Percentiles rank a stretch among this genome's conserved stretches.
Conservation (phyloP, 1,140 invertebrate species). For the Pseudomyrmex sp. region DNA sequence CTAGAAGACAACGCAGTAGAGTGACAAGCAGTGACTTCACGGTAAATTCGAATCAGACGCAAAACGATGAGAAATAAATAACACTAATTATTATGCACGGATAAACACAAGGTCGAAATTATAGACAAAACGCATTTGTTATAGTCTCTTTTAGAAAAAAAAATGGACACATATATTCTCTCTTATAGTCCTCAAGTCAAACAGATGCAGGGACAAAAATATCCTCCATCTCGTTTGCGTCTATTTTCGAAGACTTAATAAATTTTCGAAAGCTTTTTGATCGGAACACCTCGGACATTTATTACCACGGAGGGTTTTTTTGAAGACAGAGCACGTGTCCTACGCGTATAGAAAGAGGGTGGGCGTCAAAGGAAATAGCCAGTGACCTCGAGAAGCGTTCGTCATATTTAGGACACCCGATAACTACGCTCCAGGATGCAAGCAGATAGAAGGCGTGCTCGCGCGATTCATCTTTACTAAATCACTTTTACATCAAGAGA, state of each 20-base stretch:
- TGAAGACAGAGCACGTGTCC: slow-evolving; percentile 64
- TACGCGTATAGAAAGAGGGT: slow-evolving; percentile 56
- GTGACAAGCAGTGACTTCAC: too few species aligned
- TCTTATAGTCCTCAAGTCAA: not conserved
- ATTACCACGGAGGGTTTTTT: slow-evolving; percentile 42
- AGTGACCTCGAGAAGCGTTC: slow-evolving; percentile 81
- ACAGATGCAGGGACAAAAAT: not conserved
- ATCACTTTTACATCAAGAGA: slow-evolving; percentile 36
- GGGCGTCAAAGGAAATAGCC: slow-evolving; percentile 82
- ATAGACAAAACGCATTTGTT: too few species aligned
- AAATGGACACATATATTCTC: not conserved
- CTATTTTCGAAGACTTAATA: slow-evolving; percentile 1
- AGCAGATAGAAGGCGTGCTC: slow-evolving; percentile 78
- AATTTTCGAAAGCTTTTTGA: slow-evolving; percentile 26
- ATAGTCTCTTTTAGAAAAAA: too few species aligned
- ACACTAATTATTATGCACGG: too few species aligned
- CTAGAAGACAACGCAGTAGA: not conserved
- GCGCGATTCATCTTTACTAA: slow-evolving; percentile 74
- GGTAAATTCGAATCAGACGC: too few species aligned
- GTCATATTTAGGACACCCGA: slow-evolving; percentile 83
- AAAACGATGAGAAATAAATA: too few species aligned
- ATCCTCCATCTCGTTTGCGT: not conserved
- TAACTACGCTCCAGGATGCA: slow-evolving; percentile 81
- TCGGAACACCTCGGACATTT: slow-evolving; percentile 2
- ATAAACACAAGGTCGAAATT: too few species aligned